These are phyloP conservation scores for Acleris holmiana DNA, from an alignment of 2,888 invertebrate species.

Conservation along the genomic window DNA sequence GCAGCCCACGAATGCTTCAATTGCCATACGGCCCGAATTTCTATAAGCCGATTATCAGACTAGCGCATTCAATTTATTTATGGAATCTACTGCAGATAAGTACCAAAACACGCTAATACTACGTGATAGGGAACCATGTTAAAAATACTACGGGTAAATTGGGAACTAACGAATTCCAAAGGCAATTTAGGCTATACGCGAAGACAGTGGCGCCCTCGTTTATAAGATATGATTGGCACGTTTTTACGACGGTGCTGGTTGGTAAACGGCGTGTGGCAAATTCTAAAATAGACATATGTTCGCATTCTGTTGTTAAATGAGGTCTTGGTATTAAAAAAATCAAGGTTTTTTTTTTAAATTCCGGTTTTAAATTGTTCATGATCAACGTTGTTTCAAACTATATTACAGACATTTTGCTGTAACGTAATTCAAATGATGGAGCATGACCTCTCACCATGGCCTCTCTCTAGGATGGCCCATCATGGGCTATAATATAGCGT, in stretches of 20 bases:
- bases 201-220: slow-evolving; percentile 24
- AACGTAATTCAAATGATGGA: no score
- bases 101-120: slow-evolving; percentile 18
- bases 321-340: no score
- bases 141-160: background rate
- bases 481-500: no score
- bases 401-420: no score
- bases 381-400: no score
- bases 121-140: slow-evolving; percentile 15
- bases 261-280: slow-evolving; percentile 12
- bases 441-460: no score
- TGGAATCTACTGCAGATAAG: slow-evolving; percentile 13
- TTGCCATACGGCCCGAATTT: slow-evolving; percentile 7
- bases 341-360: no score
- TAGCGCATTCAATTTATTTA: slow-evolving; percentile 21
- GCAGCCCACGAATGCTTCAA: slow-evolving; percentile 6
- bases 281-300: slow-evolving; percentile 10
- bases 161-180: slow-evolving; percentile 8
- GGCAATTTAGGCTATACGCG: background rate
- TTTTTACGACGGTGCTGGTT: slow-evolving; percentile 4
- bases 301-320: slow-evolving; percentile 2
- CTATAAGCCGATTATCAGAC: slow-evolving; percentile 1
- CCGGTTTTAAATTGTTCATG: no score
- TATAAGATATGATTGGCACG: background rate
- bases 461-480: no score